phyloP scores from a whole-genome alignment of 2,888 invertebrate species.

The Pyrocoelia pectoralis region DNA sequence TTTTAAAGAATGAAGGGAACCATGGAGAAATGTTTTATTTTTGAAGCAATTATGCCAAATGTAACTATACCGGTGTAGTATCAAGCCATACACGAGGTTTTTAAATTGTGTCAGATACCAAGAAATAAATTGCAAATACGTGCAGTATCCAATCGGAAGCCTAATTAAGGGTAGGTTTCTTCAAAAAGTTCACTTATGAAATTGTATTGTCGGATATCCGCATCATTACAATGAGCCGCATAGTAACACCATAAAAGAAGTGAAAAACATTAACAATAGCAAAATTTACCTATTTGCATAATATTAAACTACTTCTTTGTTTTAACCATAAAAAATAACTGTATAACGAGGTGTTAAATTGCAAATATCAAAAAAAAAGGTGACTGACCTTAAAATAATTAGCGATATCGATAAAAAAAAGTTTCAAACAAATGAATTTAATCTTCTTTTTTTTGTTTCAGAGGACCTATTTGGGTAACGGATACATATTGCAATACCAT shows the following conservation, averaged over 20 bases:
- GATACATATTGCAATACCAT: conserved; percentile 19
- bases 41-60: too few relatives aligned
- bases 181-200: too few relatives aligned
- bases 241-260: background rate
- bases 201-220: conserved; percentile 29
- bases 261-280: conserved; percentile 20
- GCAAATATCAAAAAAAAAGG: background rate
- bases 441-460: conserved; percentile 3
- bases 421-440: background rate
- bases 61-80: too few relatives aligned
- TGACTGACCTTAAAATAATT: background rate
- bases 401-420: background rate
- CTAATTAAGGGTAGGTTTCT: too few relatives aligned
- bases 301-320: background rate
- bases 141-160: too few relatives aligned
- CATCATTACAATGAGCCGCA: conserved; percentile 17
- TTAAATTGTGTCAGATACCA: too few relatives aligned
- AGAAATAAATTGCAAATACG: too few relatives aligned
- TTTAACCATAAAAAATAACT: background rate
- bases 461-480: conserved; percentile 35
- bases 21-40: too few relatives aligned
- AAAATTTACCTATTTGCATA: conserved; percentile 25
- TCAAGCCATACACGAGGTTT: too few relatives aligned
- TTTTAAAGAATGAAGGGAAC: too few relatives aligned
- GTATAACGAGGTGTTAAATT: background rate